Evolutionary conservation across 2,888 invertebrate species (phyloP).

Genomic region (Alentia gelatinosa): DNA sequence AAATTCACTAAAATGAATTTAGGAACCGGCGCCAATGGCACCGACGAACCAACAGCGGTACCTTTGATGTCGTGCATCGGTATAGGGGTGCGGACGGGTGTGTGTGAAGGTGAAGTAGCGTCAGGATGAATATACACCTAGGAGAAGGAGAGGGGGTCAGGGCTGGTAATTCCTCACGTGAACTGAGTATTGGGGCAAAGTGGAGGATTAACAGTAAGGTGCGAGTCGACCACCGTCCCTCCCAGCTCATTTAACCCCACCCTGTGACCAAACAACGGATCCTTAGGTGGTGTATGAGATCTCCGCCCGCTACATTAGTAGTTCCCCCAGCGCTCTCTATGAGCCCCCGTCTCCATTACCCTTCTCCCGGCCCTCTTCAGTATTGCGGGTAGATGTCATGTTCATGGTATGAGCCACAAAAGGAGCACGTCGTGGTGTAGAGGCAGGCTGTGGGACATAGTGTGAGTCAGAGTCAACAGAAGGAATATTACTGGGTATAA

Average conservation of each 20-base stretch:
- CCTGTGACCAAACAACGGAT: slow-evolving; percentile 24
- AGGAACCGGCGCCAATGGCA: no score
- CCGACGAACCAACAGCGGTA: not conserved
- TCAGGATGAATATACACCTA: not conserved
- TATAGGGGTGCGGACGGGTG: not conserved
- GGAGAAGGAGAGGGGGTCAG: not conserved
- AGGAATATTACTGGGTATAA: no score
- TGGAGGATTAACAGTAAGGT: slow-evolving; percentile 19
- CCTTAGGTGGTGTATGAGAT: not conserved
- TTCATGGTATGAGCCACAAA: no score
- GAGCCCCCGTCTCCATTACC: no score
- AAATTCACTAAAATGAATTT: no score
- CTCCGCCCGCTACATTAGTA: slow-evolving; percentile 4
- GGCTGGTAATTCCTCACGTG: not conserved
- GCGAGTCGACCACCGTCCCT: slow-evolving; percentile 18
- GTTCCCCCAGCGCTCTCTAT: no score
- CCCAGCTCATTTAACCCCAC: slow-evolving; percentile 25
- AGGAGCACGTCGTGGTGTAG: no score
- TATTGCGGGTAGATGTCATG: no score
- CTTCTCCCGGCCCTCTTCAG: no score
- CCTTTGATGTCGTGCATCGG: not conserved
- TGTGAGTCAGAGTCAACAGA: not conserved
- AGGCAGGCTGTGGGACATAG: no score
- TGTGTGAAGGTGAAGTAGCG: not conserved
- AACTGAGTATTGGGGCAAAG: not conserved